phyloP scores from a whole-genome alignment of 2,888 invertebrate genomes.

The Chrysodeixis includens region DNA sequence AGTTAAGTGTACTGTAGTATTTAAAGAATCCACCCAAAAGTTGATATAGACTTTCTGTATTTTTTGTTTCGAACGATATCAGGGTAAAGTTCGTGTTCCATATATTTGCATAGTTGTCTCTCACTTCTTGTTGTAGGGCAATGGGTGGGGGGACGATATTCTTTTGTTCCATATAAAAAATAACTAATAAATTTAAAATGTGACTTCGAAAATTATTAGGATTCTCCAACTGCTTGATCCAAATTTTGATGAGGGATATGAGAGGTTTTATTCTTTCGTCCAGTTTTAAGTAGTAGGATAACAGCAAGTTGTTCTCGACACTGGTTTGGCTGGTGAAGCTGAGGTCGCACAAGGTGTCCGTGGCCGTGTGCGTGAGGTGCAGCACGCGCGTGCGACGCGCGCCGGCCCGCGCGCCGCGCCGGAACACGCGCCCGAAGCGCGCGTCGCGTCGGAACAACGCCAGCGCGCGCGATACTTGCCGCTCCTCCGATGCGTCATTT shows the following conservation, averaged over 20 bases:
- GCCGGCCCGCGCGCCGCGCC: background rate
- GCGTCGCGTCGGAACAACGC: background rate
- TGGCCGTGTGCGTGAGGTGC: background rate
- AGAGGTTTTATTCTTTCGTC: constrained; percentile 6
- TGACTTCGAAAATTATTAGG: constrained; percentile 17
- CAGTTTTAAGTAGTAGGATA: background rate
- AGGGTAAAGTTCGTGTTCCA: constrained; percentile 9
- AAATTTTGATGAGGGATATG: constrained; percentile 15
- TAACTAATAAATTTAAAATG: background rate
- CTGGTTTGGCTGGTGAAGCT: background rate
- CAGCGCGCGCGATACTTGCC: background rate
- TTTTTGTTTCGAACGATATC: constrained; percentile 2
- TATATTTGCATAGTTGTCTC: background rate
- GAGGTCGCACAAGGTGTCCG: background rate
- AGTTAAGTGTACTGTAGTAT: constrained; percentile 61
- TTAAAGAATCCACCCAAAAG: constrained; percentile 67
- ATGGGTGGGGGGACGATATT: constrained; percentile 12
- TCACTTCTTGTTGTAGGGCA: background rate
- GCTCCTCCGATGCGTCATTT: background rate
- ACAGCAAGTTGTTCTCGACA: background rate
- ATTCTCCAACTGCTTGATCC: constrained; percentile 16
- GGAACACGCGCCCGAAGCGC: background rate
- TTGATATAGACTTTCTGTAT: constrained; percentile 51
- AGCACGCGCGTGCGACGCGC: background rate
- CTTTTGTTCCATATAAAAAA: constrained; percentile 40